These are phyloP conservation scores for Sebastes vulpes DNA, from an alignment of 2,797 vertebrate genomes.

Conservation along the genomic window DNA sequence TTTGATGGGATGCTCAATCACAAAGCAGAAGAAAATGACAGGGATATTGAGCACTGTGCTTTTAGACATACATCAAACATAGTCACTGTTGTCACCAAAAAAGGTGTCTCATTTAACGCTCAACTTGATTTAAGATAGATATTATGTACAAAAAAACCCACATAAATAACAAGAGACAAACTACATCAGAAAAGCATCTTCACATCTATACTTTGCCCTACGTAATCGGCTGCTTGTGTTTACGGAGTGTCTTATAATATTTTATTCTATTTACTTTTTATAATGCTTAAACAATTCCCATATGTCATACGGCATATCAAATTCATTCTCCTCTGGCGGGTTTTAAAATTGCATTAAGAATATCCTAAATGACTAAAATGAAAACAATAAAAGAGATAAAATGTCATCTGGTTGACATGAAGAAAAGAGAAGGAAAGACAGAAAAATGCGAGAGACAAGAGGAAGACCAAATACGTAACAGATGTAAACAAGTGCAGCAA, in stretches of 20 bases:
- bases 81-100: not conserved
- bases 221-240: not conserved
- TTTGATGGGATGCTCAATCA: not conserved
- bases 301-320: not conserved
- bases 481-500: slow-evolving; percentile 39
- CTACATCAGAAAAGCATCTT: not conserved
- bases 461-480: not conserved
- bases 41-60: not conserved
- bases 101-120: not conserved
- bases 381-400: not conserved
- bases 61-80: not conserved
- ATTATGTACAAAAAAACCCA: not conserved
- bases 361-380: not conserved
- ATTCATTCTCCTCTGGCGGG: not conserved
- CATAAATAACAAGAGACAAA: not conserved
- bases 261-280: not conserved
- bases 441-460: not conserved
- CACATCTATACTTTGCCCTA: not conserved
- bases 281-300: not conserved
- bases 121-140: not conserved
- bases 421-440: not conserved
- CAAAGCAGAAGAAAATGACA: not conserved
- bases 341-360: not conserved
- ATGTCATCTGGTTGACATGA: not conserved
- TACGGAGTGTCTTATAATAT: not conserved